A percentile compares a stretch with the other conserved stretches of the same genome.
Evolutionary conservation across 2,113 vertebrate genomes (phyloP).

Genomic region (Colaptes auratus): DNA sequence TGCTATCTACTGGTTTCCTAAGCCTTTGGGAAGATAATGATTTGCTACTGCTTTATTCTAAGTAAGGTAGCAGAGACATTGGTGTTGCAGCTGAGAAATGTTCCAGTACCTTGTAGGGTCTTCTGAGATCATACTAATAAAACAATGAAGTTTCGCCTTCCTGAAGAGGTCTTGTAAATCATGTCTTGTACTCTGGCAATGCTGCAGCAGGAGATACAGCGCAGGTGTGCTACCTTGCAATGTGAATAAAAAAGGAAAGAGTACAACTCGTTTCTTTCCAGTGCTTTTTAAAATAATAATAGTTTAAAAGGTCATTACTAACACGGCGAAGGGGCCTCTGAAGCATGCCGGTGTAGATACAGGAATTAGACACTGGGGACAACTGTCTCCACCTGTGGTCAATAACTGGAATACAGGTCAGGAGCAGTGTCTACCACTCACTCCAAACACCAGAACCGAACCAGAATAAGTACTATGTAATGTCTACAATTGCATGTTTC

Average conservation of each 20-base stretch:
- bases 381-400: background rate
- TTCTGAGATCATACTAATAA: background rate
- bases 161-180: background rate
- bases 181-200: background rate
- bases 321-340: background rate
- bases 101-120: background rate
- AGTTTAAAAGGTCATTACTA: background rate
- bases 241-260: background rate
- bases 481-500: background rate
- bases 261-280: rapidly evolving
- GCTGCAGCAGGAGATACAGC: background rate
- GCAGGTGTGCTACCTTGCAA: background rate
- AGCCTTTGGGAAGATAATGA: background rate
- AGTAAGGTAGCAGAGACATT: background rate
- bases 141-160: background rate
- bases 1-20: background rate
- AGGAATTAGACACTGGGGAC: background rate
- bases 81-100: background rate
- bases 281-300: background rate
- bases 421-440: background rate
- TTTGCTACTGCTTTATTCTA: background rate
- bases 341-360: background rate
- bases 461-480: background rate
- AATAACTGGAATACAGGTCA: conserved; percentile 21
- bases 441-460: background rate